phyloP scores from a whole-genome alignment of 1,140 invertebrate genomes.

The Aphaenogaster floridana region DNA sequence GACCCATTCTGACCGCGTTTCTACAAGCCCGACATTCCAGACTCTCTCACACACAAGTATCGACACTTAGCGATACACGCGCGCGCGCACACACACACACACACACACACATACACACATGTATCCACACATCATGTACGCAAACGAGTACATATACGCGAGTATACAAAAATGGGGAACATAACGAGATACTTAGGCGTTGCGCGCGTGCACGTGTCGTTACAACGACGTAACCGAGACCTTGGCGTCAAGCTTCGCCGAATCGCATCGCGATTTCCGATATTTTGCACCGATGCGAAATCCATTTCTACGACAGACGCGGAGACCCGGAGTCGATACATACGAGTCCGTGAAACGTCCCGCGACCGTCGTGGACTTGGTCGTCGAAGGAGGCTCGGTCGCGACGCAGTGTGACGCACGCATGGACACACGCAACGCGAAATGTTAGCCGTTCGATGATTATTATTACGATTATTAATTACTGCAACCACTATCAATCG shows the following conservation, averaged over 20 bases:
- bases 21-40: constrained; percentile 50
- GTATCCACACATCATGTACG: not conserved
- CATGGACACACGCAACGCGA: constrained; percentile 24
- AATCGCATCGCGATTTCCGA: not conserved
- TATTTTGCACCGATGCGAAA: not conserved
- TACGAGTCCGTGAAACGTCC: not conserved
- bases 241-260: not conserved
- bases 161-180: constrained; percentile 62
- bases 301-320: constrained; percentile 19
- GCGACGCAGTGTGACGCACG: not conserved
- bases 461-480: constrained; percentile 64
- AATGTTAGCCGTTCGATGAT: constrained; percentile 61
- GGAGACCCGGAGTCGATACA: not conserved
- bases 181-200: constrained; percentile 53
- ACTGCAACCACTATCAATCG: constrained; percentile 48
- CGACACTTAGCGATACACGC: not conserved
- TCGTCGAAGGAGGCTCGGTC: not conserved
- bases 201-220: constrained; percentile 54
- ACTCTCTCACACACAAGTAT: constrained; percentile 23
- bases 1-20: constrained; percentile 34
- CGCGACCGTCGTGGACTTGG: not conserved
- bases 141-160: constrained; percentile 33
- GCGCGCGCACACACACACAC: not conserved
- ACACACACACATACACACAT: not conserved
- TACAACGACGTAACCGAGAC: not conserved